A percentile compares a stretch with the other conserved stretches of the same genome.
phyloP scores from a whole-genome alignment of 2,888 invertebrate species.

The Drosophila formosana region DNA sequence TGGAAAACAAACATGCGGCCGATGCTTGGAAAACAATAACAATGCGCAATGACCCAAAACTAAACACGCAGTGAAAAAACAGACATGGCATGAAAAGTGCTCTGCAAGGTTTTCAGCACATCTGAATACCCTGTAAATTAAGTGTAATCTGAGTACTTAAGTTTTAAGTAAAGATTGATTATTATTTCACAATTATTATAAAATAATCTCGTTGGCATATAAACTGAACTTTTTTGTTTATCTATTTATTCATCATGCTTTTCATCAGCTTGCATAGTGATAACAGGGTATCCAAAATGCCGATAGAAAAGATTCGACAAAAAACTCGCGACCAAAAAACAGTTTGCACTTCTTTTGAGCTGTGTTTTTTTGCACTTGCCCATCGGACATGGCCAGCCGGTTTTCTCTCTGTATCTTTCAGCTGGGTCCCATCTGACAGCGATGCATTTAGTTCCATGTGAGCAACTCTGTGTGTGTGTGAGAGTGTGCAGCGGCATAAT shows the following conservation, averaged over 20 bases:
- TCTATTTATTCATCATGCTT: neutral
- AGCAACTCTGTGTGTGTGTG: slow-evolving; percentile 15
- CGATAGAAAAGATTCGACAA: slow-evolving; percentile 28
- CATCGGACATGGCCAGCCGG: slow-evolving; percentile 26
- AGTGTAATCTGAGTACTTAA: neutral
- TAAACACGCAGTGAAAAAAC: slow-evolving; percentile 58
- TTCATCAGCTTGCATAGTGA: neutral
- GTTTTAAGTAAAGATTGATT: neutral
- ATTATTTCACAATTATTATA: neutral
- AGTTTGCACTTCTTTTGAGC: slow-evolving; percentile 39
- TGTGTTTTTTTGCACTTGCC: slow-evolving; percentile 12
- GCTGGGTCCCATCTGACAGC: slow-evolving; percentile 39
- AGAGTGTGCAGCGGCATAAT: slow-evolving; percentile 59
- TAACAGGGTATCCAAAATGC: slow-evolving; percentile 17
- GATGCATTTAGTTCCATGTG: slow-evolving; percentile 32
- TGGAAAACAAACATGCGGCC: slow-evolving; percentile 66
- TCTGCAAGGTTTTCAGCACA: neutral
- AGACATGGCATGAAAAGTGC: neutral
- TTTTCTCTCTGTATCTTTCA: neutral
- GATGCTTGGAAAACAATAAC: slow-evolving; percentile 69
- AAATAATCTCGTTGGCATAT: neutral
- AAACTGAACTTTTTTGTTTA: neutral
- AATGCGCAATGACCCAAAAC: slow-evolving; percentile 76
- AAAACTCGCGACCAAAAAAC: slow-evolving; percentile 44
- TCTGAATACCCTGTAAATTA: neutral